These are phyloP conservation scores for Mastigias papua DNA, from an alignment of 30 jellyfish, hydroid and myxozoan genomes.

Conservation along the genomic window DNA sequence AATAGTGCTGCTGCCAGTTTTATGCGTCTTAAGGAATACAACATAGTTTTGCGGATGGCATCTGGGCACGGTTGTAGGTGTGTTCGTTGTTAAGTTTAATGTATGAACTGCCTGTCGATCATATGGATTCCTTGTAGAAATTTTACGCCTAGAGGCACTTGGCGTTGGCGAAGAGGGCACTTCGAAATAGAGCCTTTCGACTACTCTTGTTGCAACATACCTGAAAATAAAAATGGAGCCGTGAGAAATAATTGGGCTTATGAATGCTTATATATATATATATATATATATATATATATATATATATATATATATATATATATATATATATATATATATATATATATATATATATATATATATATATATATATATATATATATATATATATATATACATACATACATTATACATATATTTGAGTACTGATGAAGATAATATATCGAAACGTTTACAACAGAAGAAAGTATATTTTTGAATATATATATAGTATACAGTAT, in stretches of 20 bases:
- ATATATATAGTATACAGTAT: no score
- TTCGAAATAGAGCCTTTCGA: conserved; percentile 81
- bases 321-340: no score
- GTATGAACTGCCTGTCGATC: background rate
- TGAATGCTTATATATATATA: background rate
- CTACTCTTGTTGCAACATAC: conserved; percentile 82
- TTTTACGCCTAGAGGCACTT: background rate
- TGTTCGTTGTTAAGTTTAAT: background rate
- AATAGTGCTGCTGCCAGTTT: conserved; percentile 96
- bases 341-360: no score
- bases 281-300: no score
- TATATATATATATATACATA: no score
- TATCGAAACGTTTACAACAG: no score
- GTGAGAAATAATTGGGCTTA: background rate
- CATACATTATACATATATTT: no score
- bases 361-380: no score
- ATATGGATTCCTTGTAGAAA: background rate
- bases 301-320: no score
- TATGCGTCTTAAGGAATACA: conserved; percentile 92
- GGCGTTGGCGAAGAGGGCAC: conserved; percentile 71
- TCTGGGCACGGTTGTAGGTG: conserved; percentile 10
- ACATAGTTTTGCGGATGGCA: conserved; percentile 85
- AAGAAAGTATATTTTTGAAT: no score
- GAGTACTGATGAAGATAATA: no score
- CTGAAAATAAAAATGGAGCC: conserved; percentile 22